Base-by-base conservation (phyloP, 1,140 invertebrate species). In the Rhyzopertha dominica region DNA sequence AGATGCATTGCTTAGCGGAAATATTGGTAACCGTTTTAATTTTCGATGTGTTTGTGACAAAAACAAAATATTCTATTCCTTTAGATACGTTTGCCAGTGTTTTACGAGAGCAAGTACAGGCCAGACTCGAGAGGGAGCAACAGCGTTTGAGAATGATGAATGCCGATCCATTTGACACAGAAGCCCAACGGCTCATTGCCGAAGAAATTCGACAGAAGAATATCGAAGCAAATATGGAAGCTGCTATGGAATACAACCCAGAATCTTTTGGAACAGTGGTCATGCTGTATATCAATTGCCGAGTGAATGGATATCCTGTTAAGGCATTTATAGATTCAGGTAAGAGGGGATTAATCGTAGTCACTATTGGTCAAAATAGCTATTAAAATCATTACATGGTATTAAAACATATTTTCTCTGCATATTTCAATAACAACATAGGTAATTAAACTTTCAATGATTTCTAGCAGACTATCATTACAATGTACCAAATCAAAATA, bases 301-400 rank as follows among this genome's bases (percentile, higher is more conserved):
- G 83, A 71, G 92, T 98, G 1, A 98, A 98, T 73, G 94, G 93
- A 49, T 82, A 88, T 69, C 87, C 88, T 7, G 92, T 98, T 0
- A 97, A 97, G 73, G 95, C 95, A 4, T 98, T 98, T 69, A 95
- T 98, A 48, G 95, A 98, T 72, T 97, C 93, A 52, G 86, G 86
- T 85, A 69, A n/a, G n/a, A n/a, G n/a, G n/a, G n/a, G n/a, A n/a
- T n/a, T n/a, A n/a, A n/a, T n/a, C n/a, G n/a, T n/a, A n/a, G n/a
- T n/a, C n/a, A n/a, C n/a, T n/a, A n/a, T n/a, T n/a, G n/a, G n/a
- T n/a, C n/a, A n/a, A n/a, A n/a, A n/a, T n/a, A n/a, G n/a, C n/a
- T n/a, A n/a, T n/a, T n/a, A n/a, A n/a, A n/a, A n/a, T n/a, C n/a
- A n/a, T n/a, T n/a, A n/a, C n/a, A n/a, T n/a, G n/a, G n/a, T n/a